These are phyloP conservation scores for Zophobas atratus DNA, from an alignment of 1,140 invertebrate genomes.

Conservation along the genomic window DNA sequence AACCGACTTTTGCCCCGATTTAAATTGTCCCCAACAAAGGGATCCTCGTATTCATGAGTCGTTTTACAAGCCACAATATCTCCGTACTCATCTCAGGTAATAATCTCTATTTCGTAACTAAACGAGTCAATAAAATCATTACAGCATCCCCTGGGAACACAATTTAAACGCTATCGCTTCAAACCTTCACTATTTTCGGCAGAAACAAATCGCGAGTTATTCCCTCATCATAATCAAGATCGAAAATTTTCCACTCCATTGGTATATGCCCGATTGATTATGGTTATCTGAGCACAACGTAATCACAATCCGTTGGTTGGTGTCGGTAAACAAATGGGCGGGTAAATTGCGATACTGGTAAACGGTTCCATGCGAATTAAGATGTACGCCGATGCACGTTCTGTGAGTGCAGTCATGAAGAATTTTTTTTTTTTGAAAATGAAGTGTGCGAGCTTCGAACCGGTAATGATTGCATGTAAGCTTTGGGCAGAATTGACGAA, in stretches of 20 bases:
- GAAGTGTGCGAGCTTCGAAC: background rate
- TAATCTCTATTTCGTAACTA: slow-evolving; percentile 12
- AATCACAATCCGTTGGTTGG: slow-evolving; percentile 17
- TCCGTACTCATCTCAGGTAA: slow-evolving; percentile 44
- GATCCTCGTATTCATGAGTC: slow-evolving; percentile 47
- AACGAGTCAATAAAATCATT: slow-evolving; percentile 33
- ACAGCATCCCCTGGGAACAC: too few relatives aligned
- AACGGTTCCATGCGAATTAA: slow-evolving; percentile 37
- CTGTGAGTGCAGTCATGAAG: background rate
- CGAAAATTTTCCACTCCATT: slow-evolving; percentile 39
- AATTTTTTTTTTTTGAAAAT: slow-evolving; percentile 10
- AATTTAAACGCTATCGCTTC: too few relatives aligned
- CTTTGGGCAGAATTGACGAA: background rate
- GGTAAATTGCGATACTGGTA: slow-evolving; percentile 34
- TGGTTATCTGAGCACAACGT: slow-evolving; percentile 27
- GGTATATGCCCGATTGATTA: slow-evolving; percentile 14
- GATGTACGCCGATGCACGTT: slow-evolving; percentile 23
- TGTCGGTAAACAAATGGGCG: slow-evolving; percentile 48
- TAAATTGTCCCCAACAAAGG: slow-evolving; percentile 46
- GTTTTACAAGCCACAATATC: slow-evolving; percentile 48
- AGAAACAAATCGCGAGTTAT: background rate
- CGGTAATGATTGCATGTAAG: slow-evolving; percentile 4
- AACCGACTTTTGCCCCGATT: slow-evolving; percentile 46
- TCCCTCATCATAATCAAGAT: slow-evolving; percentile 24
- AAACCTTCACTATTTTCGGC: background rate